These are phyloP conservation scores for Meles meles DNA, from an alignment of 2,113 vertebrate species.

Conservation along the genomic window DNA sequence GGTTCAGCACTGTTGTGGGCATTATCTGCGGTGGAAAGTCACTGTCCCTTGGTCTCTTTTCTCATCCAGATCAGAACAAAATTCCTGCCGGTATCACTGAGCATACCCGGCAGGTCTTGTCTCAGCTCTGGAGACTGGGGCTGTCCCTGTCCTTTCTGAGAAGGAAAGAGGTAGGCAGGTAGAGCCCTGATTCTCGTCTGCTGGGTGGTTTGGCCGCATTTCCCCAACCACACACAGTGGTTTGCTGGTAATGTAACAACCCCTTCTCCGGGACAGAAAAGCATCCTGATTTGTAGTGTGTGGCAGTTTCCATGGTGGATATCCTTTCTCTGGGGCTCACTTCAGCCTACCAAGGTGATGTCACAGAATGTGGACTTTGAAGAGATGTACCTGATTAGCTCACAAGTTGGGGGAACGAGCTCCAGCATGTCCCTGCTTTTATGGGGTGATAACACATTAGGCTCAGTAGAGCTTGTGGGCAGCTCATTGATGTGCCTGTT, in stretches of 20 bases:
- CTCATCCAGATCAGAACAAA: not conserved
- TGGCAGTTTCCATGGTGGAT: slow-evolving; percentile 8
- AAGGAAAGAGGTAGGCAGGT: not conserved
- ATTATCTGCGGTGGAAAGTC: not conserved
- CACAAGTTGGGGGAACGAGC: not conserved
- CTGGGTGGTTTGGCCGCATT: not conserved
- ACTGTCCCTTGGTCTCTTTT: not conserved
- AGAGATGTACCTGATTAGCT: not conserved
- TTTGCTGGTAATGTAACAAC: not conserved
- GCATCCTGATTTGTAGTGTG: not conserved
- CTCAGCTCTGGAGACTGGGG: not conserved
- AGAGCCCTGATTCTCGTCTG: not conserved
- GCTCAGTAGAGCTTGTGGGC: not conserved
- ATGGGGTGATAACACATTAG: not conserved
- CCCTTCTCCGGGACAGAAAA: not conserved
- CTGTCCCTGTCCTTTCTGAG: not conserved
- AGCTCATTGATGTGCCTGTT: not conserved
- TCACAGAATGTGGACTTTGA: not conserved
- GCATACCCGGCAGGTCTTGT: not conserved
- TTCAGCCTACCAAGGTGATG: not conserved
- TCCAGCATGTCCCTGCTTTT: not conserved
- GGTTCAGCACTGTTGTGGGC: not conserved
- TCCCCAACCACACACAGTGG: not conserved
- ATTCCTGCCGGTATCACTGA: not conserved
- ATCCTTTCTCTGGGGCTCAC: not conserved